Evolutionary conservation across 1,140 invertebrate species (phyloP).

Genomic region (Uloborus diversus): DNA sequence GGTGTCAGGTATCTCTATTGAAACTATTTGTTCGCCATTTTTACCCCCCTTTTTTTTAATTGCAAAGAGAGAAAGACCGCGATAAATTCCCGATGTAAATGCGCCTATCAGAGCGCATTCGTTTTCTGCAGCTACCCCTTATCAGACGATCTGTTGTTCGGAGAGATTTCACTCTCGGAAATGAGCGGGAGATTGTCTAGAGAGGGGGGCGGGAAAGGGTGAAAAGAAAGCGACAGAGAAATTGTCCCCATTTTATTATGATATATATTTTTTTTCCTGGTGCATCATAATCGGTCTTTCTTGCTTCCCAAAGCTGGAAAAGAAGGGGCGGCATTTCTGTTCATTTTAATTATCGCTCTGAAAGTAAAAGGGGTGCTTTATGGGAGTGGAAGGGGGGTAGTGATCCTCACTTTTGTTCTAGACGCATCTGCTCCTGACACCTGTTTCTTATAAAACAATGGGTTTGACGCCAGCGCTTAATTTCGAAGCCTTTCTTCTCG

Average conservation of each 20-base stretch:
- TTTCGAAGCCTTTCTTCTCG: slow-evolving; percentile 48
- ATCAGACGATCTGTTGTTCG: slow-evolving; percentile 47
- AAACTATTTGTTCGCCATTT: not conserved
- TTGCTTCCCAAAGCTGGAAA: slow-evolving; percentile 18
- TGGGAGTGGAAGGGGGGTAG: slow-evolving; percentile 17
- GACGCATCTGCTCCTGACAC: slow-evolving; percentile 56
- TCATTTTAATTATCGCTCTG: slow-evolving; percentile 56
- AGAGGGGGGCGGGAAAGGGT: not conserved
- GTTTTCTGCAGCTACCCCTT: not conserved
- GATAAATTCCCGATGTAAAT: slow-evolving; percentile 32
- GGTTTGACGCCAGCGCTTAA: slow-evolving; percentile 51
- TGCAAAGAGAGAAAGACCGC: too few relatives aligned
- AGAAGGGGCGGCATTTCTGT: slow-evolving; percentile 43
- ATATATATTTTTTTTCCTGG: slow-evolving; percentile 35
- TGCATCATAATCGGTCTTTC: slow-evolving; percentile 37
- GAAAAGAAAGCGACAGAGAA: slow-evolving; percentile 48
- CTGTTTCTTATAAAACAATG: slow-evolving; percentile 57
- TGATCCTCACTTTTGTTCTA: slow-evolving; percentile 46
- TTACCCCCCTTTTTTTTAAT: not conserved
- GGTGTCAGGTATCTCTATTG: slow-evolving; percentile 44
- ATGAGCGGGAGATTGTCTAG: not conserved
- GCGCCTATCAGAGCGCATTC: slow-evolving; percentile 2
- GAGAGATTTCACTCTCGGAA: slow-evolving; percentile 23
- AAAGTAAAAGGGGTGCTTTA: slow-evolving; percentile 41
- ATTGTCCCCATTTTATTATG: slow-evolving; percentile 54